phyloP scores from a whole-genome alignment of 2,888 invertebrate species.

The Drosophila subquinaria region DNA sequence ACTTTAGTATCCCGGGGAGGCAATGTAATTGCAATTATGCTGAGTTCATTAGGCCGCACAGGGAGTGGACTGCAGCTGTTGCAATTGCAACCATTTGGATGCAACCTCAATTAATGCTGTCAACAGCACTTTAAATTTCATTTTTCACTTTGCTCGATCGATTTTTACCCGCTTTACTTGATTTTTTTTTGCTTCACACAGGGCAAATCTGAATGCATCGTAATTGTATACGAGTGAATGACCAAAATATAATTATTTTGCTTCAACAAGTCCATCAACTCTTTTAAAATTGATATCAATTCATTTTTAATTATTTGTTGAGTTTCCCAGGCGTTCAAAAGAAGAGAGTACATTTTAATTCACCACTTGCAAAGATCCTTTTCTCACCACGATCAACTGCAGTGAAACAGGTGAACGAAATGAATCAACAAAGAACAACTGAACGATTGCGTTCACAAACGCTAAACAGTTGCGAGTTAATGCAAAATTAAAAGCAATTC shows the following conservation, averaged over 20 bases:
- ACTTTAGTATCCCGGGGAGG: constrained; percentile 20
- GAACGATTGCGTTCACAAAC: neutral
- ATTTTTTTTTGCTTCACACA: constrained; percentile 4
- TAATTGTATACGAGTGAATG: neutral
- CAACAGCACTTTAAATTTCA: constrained; percentile 24
- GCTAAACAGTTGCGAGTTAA: neutral
- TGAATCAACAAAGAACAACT: neutral
- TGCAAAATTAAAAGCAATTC: constrained; percentile 17
- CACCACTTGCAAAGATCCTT: neutral
- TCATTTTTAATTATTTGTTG: neutral
- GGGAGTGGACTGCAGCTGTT: constrained; percentile 8
- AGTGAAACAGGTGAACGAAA: neutral
- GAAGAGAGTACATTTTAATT: neutral
- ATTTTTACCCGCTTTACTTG: constrained; percentile 5
- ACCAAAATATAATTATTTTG: no score
- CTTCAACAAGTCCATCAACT: neutral
- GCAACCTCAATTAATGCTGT: constrained; percentile 35
- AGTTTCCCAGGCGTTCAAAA: neutral
- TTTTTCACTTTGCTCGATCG: constrained; percentile 33
- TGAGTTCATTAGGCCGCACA: constrained; percentile 66
- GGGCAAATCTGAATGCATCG: neutral
- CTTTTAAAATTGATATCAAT: neutral
- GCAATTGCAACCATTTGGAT: constrained; percentile 12
- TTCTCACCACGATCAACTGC: neutral
- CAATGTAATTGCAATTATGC: constrained; percentile 74